Conservation (phyloP, 2,888 invertebrate genomes). For the Smittia sp. region DNA sequence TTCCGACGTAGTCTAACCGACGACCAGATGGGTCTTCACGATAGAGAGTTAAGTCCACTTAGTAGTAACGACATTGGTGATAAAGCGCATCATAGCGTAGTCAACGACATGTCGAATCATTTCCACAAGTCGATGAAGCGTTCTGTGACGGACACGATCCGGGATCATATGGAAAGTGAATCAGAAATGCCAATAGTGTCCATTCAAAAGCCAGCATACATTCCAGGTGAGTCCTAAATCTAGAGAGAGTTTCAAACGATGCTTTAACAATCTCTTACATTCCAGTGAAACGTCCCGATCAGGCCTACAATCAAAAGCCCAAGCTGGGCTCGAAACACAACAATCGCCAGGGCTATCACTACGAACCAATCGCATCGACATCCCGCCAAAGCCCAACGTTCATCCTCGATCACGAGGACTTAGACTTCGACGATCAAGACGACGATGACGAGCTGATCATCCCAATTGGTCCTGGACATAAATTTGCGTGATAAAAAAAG, state of each 20-base stretch:
- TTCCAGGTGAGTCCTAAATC: constrained; percentile 51
- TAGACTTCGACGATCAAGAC: constrained; percentile 19
- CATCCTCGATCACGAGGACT: constrained; percentile 48
- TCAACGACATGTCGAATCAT: constrained; percentile 48
- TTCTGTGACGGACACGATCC: constrained; percentile 34
- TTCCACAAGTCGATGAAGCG: constrained; percentile 49
- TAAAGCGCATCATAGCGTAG: constrained; percentile 48
- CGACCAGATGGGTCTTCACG: constrained; percentile 60
- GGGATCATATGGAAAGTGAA: constrained; percentile 22
- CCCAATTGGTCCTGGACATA: constrained; percentile 46
- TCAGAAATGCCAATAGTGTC: constrained; percentile 15
- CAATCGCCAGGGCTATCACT: constrained; percentile 55
- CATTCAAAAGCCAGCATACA: constrained; percentile 55
- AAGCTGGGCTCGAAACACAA: constrained; percentile 54
- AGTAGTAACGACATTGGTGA: constrained; percentile 51
- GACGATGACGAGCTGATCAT: constrained; percentile 37
- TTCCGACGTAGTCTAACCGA: constrained; percentile 55
- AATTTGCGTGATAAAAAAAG: constrained; percentile 37
- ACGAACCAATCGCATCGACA: constrained; percentile 56
- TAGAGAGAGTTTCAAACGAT: no score
- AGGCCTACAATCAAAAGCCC: constrained; percentile 54
- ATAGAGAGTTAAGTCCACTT: constrained; percentile 57
- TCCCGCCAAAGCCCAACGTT: constrained; percentile 57
- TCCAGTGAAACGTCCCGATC: constrained; percentile 55
- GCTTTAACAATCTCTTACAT: constrained; percentile 9